Conservation (phyloP, 2,113 vertebrate genomes). For the Siniperca knerii region DNA sequence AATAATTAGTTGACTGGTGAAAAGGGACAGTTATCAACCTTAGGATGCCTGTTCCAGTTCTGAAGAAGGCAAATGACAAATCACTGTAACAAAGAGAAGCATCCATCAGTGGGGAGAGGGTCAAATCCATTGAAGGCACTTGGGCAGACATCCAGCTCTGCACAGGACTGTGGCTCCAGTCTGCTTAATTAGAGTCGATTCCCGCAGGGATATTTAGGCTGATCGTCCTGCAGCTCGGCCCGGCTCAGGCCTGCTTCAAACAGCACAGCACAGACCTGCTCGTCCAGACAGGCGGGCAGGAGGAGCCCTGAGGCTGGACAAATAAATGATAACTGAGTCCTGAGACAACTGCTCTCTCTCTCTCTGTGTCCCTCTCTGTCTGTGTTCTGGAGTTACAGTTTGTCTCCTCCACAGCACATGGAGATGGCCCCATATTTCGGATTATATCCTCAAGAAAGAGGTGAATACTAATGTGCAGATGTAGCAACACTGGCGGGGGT, state of each 20-base stretch:
- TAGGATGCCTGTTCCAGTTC: constrained; percentile 51
- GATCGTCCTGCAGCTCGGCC: constrained; percentile 62
- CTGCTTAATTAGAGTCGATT: constrained; percentile 78
- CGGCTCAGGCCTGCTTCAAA: constrained; percentile 34
- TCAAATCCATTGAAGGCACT: constrained; percentile 73
- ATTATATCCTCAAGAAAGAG: constrained; percentile 33
- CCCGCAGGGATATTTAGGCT: constrained; percentile 73
- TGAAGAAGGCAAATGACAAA: constrained; percentile 62
- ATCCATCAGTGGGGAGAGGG: constrained; percentile 63
- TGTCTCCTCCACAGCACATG: constrained; percentile 27
- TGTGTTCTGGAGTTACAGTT: constrained; percentile 17
- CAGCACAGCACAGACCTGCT: constrained; percentile 36
- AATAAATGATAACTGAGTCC: constrained; percentile 55
- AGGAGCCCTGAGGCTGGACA: constrained; percentile 39
- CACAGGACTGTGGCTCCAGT: constrained; percentile 68
- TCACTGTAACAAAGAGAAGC: constrained; percentile 61
- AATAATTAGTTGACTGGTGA: constrained; percentile 59
- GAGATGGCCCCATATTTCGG: constrained; percentile 37
- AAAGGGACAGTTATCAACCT: constrained; percentile 62
- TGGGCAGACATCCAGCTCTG: constrained; percentile 70
- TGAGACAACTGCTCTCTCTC: constrained; percentile 34
- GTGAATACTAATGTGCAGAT: constrained; percentile 38
- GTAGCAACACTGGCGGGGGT: neutral
- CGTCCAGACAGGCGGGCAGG: constrained; percentile 45
- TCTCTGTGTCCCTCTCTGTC: constrained; percentile 11